Evolutionary conservation across 2,797 vertebrate genomes (phyloP), one percentile per base, ranked within the genome.

Genomic region (Cuniculus paca): DNA sequence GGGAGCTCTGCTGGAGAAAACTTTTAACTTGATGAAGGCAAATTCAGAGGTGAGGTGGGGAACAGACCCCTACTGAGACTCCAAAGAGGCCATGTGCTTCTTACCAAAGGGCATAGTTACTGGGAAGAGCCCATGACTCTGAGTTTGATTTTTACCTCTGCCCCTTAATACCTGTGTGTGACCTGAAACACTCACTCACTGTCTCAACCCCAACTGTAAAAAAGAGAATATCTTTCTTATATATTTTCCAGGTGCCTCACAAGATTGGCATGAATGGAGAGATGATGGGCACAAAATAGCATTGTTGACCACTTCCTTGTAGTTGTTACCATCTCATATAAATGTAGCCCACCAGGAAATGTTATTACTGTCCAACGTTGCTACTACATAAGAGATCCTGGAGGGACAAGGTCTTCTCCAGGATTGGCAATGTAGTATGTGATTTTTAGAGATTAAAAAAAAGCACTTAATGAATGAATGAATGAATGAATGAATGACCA

Each of bases 381-480:
- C 48, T 60, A 54, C 36, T 56, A 31, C 17, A 31, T 68, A 65
- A 63, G n/a, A 97, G 45, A 72, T 87, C 5, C 28, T 83, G 58
- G 70, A 94, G 22, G 58, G 16, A 81, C 58, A 13, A 42, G 13
- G 45, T 89, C 50, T 93, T 39, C 74, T 89, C 70, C 48, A 82
- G 48, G 7, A 84, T 10, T 89, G 61, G 48, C 19, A 92, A 79
- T 14, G 80, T 6, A 91, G 34, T 19, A 80, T 65, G 34, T 74
- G 12, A 65, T 60, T 90, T 81, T 93, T 61, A 0, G 22, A 50
- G 52, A 4, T 3, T 14, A 54, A 54, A 13, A 90, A 88, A 94
- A 80, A 77, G 13, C 7, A 85, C 26, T 91, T 45, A 88, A 86
- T 95, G 60, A 93, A 22, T 83, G 36, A 78, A 63, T 86, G 10